Percentiles rank a stretch among this genome's conserved stretches.
phyloP scores from a whole-genome alignment of 2,113 vertebrate genomes.

The Heterotilapia buettikoferi region DNA sequence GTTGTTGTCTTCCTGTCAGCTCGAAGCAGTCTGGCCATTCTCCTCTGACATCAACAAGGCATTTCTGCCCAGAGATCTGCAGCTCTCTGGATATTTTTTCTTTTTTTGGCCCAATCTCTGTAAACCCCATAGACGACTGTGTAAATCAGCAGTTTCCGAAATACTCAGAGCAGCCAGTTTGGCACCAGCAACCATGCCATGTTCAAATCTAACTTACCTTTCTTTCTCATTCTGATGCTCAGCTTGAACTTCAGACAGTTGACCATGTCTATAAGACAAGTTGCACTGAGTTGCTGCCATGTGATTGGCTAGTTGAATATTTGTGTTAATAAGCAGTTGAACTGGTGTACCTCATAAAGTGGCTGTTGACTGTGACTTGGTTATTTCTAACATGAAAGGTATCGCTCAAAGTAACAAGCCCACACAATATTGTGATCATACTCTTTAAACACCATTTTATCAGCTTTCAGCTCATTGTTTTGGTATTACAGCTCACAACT shows the following conservation, averaged over 20 bases:
- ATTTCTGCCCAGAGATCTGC: background rate
- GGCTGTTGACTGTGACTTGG: background rate
- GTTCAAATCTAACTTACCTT: background rate
- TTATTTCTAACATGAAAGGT: background rate
- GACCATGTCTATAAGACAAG: rapidly evolving
- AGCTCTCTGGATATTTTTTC: background rate
- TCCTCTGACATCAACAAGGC: background rate
- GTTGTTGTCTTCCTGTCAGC: background rate
- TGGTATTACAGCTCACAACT: background rate
- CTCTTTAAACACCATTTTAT: background rate
- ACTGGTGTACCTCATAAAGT: background rate
- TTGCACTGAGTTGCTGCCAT: background rate
- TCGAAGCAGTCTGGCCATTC: background rate
- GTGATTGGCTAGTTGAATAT: background rate
- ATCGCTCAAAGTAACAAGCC: background rate
- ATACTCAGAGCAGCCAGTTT: background rate
- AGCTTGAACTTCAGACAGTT: background rate
- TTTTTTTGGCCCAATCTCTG: background rate
- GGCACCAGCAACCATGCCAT: background rate
- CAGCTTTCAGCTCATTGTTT: background rate
- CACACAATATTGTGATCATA: background rate
- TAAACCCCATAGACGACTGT: background rate
- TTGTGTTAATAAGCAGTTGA: background rate
- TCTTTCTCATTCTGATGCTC: background rate
- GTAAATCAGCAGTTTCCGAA: background rate